Base-by-base conservation (phyloP, 2,888 invertebrate genomes). In the Congeria kusceri region DNA sequence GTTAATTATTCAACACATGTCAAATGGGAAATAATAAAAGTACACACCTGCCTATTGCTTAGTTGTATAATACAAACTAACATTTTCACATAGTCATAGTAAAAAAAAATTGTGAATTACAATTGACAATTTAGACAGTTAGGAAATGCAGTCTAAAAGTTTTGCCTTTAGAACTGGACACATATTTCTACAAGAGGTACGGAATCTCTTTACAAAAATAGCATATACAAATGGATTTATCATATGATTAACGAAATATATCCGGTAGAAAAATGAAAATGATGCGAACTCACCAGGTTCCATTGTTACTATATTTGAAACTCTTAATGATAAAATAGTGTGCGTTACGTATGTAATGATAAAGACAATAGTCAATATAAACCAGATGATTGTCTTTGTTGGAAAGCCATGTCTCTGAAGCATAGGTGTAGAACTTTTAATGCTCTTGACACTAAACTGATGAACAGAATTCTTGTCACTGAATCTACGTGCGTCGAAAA, bases 321-420 rank as follows among this genome's bases (percentile, higher is more conserved):
- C 61, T 20, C 46, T 18, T 18, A 77, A 46, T 32, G 71, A 44
- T 0, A 71, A 61, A 18, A 44, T 47, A 20, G 63, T 11, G 58
- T 77, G 71, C 39, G 71, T 46, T 20, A 69, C 39, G 27, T 71
- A 71, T 0, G 77, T 63, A 7, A 64, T 27, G 15, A 77, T 67
- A 29, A 77, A 77, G 44, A 77, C 59, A 27, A 77, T 13, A 3
- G 77, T 77, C 13, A 77, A 56, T 25, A 77, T 53, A 49, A 77
- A 71, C 77, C 77, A 77, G 23, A 77, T 59, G 7, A 77, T 27
- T 32, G 77, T 77, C 39, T 77, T 77, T n/a, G 69, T 64, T 9
- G 77, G 77, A 46, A 77, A 66, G 7, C 49, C 23, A 15, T 46
- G n/a, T 47, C 46, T 57, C 2, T n/a, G 59, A 15, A 39, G 15